Percentiles rank a stretch among this genome's conserved stretches.
phyloP scores from a whole-genome alignment of 1,140 invertebrate genomes.

The Pomacea maculata region DNA sequence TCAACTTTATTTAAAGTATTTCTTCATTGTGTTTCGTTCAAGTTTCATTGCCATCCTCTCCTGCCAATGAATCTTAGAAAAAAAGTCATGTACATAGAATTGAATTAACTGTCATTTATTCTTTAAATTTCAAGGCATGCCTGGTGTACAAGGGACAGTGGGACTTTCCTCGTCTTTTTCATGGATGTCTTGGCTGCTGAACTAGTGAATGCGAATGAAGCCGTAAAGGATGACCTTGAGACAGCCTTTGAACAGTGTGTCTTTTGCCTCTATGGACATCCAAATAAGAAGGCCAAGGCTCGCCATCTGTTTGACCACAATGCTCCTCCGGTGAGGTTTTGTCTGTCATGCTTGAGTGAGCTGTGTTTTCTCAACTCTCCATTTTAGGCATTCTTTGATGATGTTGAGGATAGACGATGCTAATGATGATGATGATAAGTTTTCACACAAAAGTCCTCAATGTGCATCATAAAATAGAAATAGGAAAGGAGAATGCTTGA shows the following conservation, averaged over 20 bases:
- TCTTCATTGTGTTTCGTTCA: no score
- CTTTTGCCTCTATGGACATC: slow-evolving; percentile 88
- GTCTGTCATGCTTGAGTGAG: background rate
- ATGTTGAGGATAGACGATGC: no score
- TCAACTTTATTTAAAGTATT: no score
- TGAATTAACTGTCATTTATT: slow-evolving; percentile 3
- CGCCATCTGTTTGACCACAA: slow-evolving; percentile 30
- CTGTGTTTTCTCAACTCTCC: no score
- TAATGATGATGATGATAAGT: no score
- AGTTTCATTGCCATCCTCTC: no score
- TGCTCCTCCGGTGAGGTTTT: slow-evolving; percentile 6
- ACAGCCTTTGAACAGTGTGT: slow-evolving; percentile 87
- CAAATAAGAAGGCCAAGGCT: slow-evolving; percentile 78
- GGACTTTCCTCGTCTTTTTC: slow-evolving; percentile 80
- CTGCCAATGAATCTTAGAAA: no score
- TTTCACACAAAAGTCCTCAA: no score
- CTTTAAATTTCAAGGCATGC: slow-evolving; percentile 64
- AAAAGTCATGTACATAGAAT: no score
- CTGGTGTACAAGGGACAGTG: slow-evolving; percentile 82
- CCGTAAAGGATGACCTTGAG: slow-evolving; percentile 71
- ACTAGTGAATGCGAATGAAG: slow-evolving; percentile 56
- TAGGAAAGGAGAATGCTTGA: no score
- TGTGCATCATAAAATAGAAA: no score
- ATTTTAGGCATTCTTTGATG: no score
- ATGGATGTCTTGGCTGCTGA: slow-evolving; percentile 78